Base-by-base conservation (phyloP, 2,797 vertebrate species). In the Falco berigora region DNA sequence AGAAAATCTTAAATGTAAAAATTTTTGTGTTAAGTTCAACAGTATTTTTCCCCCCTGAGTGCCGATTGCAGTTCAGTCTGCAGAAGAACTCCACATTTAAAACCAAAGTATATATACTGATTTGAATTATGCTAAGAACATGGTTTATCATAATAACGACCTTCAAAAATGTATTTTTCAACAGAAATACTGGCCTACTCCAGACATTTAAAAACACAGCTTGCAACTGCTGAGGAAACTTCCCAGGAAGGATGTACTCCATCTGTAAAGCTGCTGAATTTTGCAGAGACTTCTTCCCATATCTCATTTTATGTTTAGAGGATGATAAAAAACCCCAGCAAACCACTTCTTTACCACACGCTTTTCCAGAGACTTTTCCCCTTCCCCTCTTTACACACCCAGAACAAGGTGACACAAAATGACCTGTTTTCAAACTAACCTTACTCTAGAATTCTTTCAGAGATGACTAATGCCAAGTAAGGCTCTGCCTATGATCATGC, bases 211-310 rank as follows among this genome's bases (percentile, higher is more conserved):
- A 88, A 94, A 95, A 93, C 40, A 93, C 77, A 94, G 86, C 83
- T 78, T 95, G 73, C 63, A 93, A 88, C 34, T 92, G 71, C 73
- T 82, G 86, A 94, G 96, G 91, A 88, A 93, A 79, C 86, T 92
- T 94, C 81, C 88, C 73, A 93, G 95, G 88, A 92, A 92, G 82
- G 82, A 96, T 67, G 83, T 42, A 79, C 20, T 95, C 76, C 80
- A 90, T 82, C 90, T 94, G 83, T 94, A 92, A 90, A 95, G 88
- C n/a, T 82, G 93, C 88, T 94, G 94, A 96, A 53, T 88, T 92
- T 67, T 92, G 86, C 67, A 90, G 59, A 78, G 11, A 84, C n/a
- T 90, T 90, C 83, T 69, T 95, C 80, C 52, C 55, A 91, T 77
- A 92, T 67, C 0, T 1, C 38, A 73, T 91, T 92, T 96, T 88